Base-by-base conservation (phyloP, 1,140 invertebrate species). In the Epicauta chinensis region DNA sequence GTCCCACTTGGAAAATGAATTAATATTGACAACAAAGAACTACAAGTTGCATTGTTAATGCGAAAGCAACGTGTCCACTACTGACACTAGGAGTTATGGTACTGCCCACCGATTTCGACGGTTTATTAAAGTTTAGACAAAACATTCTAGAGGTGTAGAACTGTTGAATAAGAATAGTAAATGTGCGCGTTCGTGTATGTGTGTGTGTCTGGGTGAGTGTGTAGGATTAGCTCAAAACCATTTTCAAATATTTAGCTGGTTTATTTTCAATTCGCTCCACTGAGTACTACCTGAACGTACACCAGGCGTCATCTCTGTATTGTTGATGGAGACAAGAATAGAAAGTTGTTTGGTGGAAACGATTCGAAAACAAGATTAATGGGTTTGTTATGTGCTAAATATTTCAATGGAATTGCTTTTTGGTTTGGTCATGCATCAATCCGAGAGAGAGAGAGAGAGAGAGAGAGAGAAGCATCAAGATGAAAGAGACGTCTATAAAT, bases 121-220 rank as follows among this genome's bases (percentile, higher is more conserved):
- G 23, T 23, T 23, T 23, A 23, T 23, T 23, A 23, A 23, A 3
- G 23, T 17, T 29, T 43, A 43, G 41, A 43, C 41, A 43, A 43
- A 43, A 43, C 41, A 43, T 43, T 43, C 16, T 14, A 23, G 41
- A 40, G 38, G 38, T 23, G 23, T 40, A 16, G 38, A 40, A 43
- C 41, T 23, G 23, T 23, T 23, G 7, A 23, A 23, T 23, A 23
- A 23, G 23, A 23, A 23, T 23, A 23, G 23, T 23, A 23, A 23
- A 23, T 23, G 23, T 7, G 23, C 4, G 23, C 4, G 23, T 16
- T 12, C 14, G 16, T 41, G 31, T 12, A 16, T 43, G 41, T 43
- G 41, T n/a, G 15, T 11, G 2, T 17, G 38, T 30, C n/a, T 12
- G 39, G 39, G 39, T 12, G 39, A 41, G 4, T 15, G 16, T 5